Evolutionary conservation across 2,113 vertebrate species (phyloP), one percentile per base, ranked within the genome.

Genomic region (Xiphophorus maculatus): DNA sequence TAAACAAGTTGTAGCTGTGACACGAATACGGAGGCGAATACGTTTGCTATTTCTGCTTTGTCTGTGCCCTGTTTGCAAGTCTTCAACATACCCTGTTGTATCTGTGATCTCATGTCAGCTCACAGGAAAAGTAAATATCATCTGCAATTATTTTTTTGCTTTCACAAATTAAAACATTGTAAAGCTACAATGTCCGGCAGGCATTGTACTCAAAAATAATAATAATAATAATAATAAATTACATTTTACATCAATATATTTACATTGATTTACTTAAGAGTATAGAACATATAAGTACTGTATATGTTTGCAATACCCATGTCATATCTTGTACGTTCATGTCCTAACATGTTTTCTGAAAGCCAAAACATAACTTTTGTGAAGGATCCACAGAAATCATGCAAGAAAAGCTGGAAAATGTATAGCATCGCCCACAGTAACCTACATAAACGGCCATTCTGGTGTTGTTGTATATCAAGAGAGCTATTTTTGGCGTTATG

Each of bases 401-500:
- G 15, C 63, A 22, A 32, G 29, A 6, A 63, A 17, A 17, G 2
- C 5, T 63, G 13, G 14, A 25, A n/a, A 58, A 58, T 58, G 51
- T 11, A n/a, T 10, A 25, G 51, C 51, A 58, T 58, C 17, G 7
- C 9, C 22, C 22, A 25, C 51, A 10, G 51, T n/a, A 58, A 58
- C 25, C 51, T 58, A 58, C 17, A n/a, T 64, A 73, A 76, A 44
- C n/a, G 13, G 29, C 44, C 42, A 75, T 32, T 32, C 12, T 77
- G 40, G 19, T 74, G 29, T 30, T 22, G 62, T 63, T 17, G 58
- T 70, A 71, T 88, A 77, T 77, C 61, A 67, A 62, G 33, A 85
- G 32, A 15, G 73, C 15, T 80, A 77, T 65, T 58, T 85, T 73
- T 14, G 77, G 76, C 65, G 79, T 83, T 84, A 77, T 74, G 66